These are phyloP conservation scores for Anoplius nigerrimus DNA, from an alignment of 2,888 invertebrate genomes.

Conservation along the genomic window DNA sequence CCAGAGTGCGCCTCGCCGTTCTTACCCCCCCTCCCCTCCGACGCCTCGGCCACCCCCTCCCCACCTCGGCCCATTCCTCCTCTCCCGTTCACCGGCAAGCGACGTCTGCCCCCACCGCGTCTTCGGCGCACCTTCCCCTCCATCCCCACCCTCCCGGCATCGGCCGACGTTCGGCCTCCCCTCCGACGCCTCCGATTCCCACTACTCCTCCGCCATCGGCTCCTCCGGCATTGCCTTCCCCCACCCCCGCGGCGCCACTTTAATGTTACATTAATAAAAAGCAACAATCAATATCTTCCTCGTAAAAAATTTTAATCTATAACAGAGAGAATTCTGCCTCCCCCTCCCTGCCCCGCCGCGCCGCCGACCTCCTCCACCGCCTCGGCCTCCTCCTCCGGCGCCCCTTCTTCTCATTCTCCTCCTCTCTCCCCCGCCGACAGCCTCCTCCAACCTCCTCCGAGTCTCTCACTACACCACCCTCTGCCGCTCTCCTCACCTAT, in stretches of 20 bases:
- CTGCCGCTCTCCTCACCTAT: neutral
- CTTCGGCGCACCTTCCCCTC: slow-evolving; percentile 26
- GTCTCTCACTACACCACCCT: too few relatives aligned
- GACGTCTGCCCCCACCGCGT: slow-evolving; percentile 19
- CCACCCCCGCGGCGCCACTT: slow-evolving; percentile 64
- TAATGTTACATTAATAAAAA: slow-evolving; percentile 75
- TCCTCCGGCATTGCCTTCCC: slow-evolving; percentile 36
- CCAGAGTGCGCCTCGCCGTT: slow-evolving; percentile 51
- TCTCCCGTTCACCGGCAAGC: too few relatives aligned
- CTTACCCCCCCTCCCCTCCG: slow-evolving; percentile 40
- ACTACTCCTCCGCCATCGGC: slow-evolving; percentile 12
- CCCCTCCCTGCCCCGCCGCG: neutral
- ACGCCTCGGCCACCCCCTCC: slow-evolving; percentile 22
- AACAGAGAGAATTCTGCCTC: slow-evolving; percentile 61
- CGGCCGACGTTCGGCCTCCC: slow-evolving; percentile 32
- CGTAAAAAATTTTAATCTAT: slow-evolving; percentile 74
- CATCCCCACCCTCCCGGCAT: slow-evolving; percentile 19
- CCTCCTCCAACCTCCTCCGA: neutral
- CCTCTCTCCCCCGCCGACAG: neutral
- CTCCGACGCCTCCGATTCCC: slow-evolving; percentile 23
- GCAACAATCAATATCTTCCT: slow-evolving; percentile 75
- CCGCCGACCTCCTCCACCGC: neutral
- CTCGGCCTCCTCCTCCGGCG: neutral
- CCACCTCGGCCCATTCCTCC: slow-evolving; percentile 28
- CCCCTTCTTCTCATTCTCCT: neutral